Conservation (phyloP, 2,888 invertebrate species). For the Apoderus coryli region DNA sequence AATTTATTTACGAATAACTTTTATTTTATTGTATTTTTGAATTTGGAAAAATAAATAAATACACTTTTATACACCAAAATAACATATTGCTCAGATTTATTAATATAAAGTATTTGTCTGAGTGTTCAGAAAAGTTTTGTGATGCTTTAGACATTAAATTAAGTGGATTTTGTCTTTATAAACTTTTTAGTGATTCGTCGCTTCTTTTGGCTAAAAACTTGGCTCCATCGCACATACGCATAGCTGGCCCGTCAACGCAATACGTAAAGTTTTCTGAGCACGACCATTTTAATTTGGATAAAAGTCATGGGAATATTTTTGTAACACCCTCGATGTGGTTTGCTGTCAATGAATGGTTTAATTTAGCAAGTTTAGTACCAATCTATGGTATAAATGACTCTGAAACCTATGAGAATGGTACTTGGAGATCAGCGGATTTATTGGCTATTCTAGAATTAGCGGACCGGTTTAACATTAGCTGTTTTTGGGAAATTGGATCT, state of each 20-base stretch:
- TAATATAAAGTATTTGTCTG: no score
- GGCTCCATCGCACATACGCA: constrained; percentile 55
- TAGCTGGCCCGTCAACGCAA: constrained; percentile 53
- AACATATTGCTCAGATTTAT: no score
- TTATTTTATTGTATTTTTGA: no score
- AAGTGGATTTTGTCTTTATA: no score
- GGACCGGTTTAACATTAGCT: constrained; percentile 45
- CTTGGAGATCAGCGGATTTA: constrained; percentile 57
- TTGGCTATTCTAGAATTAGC: constrained; percentile 52
- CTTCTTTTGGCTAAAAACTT: constrained; percentile 51
- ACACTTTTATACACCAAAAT: no score
- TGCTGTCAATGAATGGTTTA: constrained; percentile 37
- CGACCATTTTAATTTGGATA: constrained; percentile 15
- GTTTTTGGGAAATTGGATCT: constrained; percentile 61
- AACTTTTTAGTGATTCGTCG: constrained; percentile 38
- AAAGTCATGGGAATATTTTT: constrained; percentile 18
- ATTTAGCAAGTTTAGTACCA: constrained; percentile 44
- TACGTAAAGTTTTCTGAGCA: constrained; percentile 27
- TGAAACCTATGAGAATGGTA: constrained; percentile 32
- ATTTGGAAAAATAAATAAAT: no score
- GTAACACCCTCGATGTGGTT: constrained; percentile 29
- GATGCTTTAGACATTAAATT: no score
- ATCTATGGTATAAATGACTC: constrained; percentile 53
- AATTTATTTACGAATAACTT: no score
- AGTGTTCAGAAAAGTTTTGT: no score